Evolutionary conservation across 2,888 invertebrate species (phyloP), one percentile per base, ranked within the genome.

Genomic region (Stenolophus ochropezus): DNA sequence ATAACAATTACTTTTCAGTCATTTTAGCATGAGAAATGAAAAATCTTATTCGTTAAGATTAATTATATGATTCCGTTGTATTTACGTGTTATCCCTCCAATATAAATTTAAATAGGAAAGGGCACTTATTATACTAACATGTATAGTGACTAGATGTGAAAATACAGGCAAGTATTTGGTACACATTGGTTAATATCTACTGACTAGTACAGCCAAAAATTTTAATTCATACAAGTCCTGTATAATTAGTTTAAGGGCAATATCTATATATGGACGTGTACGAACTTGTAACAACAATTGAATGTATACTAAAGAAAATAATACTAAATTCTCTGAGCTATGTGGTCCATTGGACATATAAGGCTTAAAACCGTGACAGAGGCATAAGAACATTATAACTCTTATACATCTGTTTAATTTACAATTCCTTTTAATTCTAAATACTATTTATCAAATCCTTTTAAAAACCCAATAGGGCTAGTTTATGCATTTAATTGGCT

Each of bases 311-410:
- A 80, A 80, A 80, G 80, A 73, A 80, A 80, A 80, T 80, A 80
- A 80, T 80, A 80, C 80, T 80, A 73, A 42, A 6, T 73, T 74
- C 80, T 80, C 80, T 80, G 80, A 80, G 80, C 80, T 80, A 80
- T 51, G 42, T 80, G 80, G 80, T 80, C 80, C 80, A 8, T 80
- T 69, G 80, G 80, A 73, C 80, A 73, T 80, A 73, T 80, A 80
- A 80, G 80, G 80, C 80, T 80, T 80, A 53, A 75, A 53, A 75
- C 51, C 25, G 27, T 25, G 5, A n/a, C 53, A 75, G 27, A 27
- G 42, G 27, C 53, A 25, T 25, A 18, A 49, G 53, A 75, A 75
- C 53, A 27, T 74, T 51, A 53, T 5, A 75, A 53, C 65, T 65
- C 20, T 16, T 51, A 53, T 53, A 75, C 20, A 18, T 27, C 27